Conservation (phyloP, 1,140 invertebrate species). For the Megalopta genalis region DNA sequence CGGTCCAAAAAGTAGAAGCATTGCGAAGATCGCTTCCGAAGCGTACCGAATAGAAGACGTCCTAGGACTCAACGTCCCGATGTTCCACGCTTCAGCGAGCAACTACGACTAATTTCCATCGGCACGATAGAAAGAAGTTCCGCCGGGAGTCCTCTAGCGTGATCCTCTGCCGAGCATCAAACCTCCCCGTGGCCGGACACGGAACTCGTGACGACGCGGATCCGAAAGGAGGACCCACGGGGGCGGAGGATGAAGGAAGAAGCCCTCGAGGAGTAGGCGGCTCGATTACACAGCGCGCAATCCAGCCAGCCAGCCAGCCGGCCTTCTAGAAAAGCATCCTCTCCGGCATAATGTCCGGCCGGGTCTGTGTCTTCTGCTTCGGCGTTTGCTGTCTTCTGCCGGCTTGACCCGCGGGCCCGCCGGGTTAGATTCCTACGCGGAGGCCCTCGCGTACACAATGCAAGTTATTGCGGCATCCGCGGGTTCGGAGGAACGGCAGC, state of each 20-base stretch:
- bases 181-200: not conserved
- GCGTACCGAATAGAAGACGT: no score
- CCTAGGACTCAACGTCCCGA: no score
- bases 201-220: slow-evolving; percentile 42
- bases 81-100: no score
- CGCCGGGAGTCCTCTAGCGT: not conserved
- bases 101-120: no score
- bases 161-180: not conserved
- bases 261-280: slow-evolving; percentile 18
- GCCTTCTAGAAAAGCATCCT: slow-evolving; percentile 50
- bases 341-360: slow-evolving; percentile 55
- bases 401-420: slow-evolving; percentile 60
- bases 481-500: slow-evolving; percentile 54
- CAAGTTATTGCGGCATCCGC: slow-evolving; percentile 73
- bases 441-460: slow-evolving; percentile 71
- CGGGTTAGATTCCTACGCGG: slow-evolving; percentile 70
- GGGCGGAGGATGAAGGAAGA: slow-evolving; percentile 11
- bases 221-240: not conserved
- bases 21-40: no score
- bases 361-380: slow-evolving; percentile 46
- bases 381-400: slow-evolving; percentile 53
- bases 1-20: no score
- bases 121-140: no score
- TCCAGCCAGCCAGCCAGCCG: slow-evolving; percentile 4
- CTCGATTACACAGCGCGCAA: slow-evolving; percentile 50